Evolutionary conservation across 2,888 invertebrate species (phyloP).

Genomic region (Teleiodes luculella): DNA sequence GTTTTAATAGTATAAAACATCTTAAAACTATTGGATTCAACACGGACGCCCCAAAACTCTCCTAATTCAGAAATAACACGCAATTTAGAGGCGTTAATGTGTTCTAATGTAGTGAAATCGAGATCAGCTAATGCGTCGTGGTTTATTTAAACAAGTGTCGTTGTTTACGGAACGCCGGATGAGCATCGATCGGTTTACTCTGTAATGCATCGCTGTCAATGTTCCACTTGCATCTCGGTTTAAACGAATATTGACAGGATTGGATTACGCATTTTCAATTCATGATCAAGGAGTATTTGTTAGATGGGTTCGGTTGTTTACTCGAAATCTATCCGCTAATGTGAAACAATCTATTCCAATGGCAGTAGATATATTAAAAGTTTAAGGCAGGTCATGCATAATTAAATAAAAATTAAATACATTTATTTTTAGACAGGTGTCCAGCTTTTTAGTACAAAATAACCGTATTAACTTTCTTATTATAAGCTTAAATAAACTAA

Average conservation of each 20-base stretch:
- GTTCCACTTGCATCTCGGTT: slow-evolving; percentile 34
- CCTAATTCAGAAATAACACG: slow-evolving; percentile 64
- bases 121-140: slow-evolving; percentile 72
- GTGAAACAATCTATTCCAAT: no score
- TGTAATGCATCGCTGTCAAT: slow-evolving; percentile 71
- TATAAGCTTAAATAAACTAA: no score
- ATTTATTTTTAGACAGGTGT: no score
- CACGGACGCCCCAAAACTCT: slow-evolving; percentile 12
- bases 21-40: no score
- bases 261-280: slow-evolving; percentile 5
- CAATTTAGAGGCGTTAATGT: slow-evolving; percentile 71
- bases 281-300: neutral
- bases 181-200: slow-evolving; percentile 74
- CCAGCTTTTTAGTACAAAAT: no score
- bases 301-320: neutral
- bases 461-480: no score
- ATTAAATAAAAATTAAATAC: neutral
- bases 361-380: no score
- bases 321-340: neutral
- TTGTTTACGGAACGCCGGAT: slow-evolving; percentile 75
- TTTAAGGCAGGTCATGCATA: no score
- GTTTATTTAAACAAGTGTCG: slow-evolving; percentile 78
- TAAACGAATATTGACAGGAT: slow-evolving; percentile 1
- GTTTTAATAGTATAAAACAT: no score
- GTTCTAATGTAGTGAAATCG: slow-evolving; percentile 77